Evolutionary conservation across 1,140 invertebrate genomes (phyloP), one percentile per base, ranked within the genome.

Genomic region (Plectus sambesii): DNA sequence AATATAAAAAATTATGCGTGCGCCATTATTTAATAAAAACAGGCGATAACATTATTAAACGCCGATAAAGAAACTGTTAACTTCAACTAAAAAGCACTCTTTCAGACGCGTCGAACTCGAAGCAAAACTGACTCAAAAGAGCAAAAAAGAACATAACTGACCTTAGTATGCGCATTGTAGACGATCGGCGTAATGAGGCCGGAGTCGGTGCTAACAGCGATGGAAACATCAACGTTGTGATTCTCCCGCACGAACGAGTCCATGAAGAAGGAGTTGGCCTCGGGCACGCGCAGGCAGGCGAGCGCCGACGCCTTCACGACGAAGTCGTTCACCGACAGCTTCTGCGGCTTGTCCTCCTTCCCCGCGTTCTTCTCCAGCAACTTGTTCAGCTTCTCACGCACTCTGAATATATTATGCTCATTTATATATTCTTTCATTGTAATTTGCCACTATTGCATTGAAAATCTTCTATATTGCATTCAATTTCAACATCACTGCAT

Each of bases 121-220:
- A 35, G 8, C 26, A 50, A 9, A 49, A 25, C 20, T 29, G 19
- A 17, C 26, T 25, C 25, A 22, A 9, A 33, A 38, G 46, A 37
- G 51, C 42, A 20, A 41, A 45, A 15, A 23, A 26, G 12, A 51
- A 48, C 6, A 6, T 37, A 2, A 5, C 12, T 20, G 62, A 73
- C 74, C 70, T 93, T 92, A 38, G 78, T 78, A 66, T 99, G 87
- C 2, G 89, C 92, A 61, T 81, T 79, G 70, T 89, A 90, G 8
- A 99, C 79, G 59, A 99, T 99, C 1, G 94, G 94, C 1, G 94
- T 99, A 35, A 99, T 94, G 3, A 99, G 75, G 5, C 94, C 94
- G 53, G 79, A 81, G 5, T 88, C 84, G 6, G 92, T 98, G 40
- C 86, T 89, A 1, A 99, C 93, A 15, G 94, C 93, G 46, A 98